A percentile compares a stretch with the other conserved stretches of the same genome.
These are phyloP conservation scores for Carposina sasakii DNA, from an alignment of 1,140 invertebrate species.

Conservation along the genomic window DNA sequence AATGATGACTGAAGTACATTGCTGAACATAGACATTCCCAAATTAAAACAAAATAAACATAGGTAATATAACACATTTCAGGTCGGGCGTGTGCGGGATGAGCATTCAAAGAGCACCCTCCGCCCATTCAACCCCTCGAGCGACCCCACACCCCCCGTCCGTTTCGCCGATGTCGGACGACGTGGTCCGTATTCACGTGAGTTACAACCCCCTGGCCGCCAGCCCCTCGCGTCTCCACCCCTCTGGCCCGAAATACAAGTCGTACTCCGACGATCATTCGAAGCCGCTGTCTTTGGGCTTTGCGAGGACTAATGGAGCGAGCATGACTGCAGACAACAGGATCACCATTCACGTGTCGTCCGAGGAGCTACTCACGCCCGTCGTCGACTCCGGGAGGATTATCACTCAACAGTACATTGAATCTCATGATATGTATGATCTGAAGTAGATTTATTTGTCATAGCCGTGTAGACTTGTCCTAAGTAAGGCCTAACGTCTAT, in stretches of 20 bases:
- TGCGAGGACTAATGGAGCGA: conserved; percentile 47
- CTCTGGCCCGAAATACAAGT: conserved; percentile 47
- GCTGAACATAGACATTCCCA: too few species aligned
- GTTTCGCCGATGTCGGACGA: conserved; percentile 74
- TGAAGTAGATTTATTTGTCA: conserved; percentile 54
- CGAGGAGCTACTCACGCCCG: conserved; percentile 78
- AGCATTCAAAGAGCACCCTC: conserved; percentile 66
- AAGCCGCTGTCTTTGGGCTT: conserved; percentile 53
- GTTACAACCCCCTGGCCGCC: conserved; percentile 73
- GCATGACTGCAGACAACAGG: conserved; percentile 73
- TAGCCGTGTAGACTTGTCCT: too few species aligned
- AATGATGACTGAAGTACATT: too few species aligned
- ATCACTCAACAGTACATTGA: conserved; percentile 52
- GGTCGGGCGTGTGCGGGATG: conserved; percentile 62
- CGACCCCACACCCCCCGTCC: conserved; percentile 74
- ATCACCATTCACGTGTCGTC: conserved; percentile 79
- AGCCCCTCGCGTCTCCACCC: conserved; percentile 71
- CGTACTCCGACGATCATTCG: conserved; percentile 44
- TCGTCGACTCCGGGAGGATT: conserved; percentile 76
- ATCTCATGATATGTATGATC: conserved; percentile 56
- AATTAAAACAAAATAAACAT: too few species aligned
- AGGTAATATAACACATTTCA: too few species aligned
- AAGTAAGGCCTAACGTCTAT: too few species aligned
- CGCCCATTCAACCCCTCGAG: conserved; percentile 77
- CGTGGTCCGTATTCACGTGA: conserved; percentile 83